phyloP scores from a whole-genome alignment of 2,797 vertebrate species.

The Luscinia luscinia region DNA sequence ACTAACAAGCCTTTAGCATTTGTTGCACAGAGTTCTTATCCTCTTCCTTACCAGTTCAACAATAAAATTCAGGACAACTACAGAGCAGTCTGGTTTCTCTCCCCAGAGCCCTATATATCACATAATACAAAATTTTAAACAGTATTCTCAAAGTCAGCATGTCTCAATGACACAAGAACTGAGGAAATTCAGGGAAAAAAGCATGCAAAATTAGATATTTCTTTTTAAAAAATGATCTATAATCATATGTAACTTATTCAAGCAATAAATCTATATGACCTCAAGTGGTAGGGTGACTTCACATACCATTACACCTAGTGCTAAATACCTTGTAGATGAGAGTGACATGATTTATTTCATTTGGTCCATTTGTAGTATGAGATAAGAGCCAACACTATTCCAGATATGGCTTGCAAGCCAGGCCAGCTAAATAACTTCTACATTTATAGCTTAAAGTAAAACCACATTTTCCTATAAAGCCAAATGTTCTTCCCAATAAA shows the following conservation, averaged over 20 bases:
- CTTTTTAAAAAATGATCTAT: neutral
- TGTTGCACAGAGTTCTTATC: neutral
- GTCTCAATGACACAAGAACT: neutral
- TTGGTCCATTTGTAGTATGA: neutral
- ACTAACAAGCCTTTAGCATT: neutral
- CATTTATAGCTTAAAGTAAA: constrained; percentile 27
- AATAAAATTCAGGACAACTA: neutral
- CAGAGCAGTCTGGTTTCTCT: neutral
- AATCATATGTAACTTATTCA: neutral
- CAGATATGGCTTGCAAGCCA: neutral
- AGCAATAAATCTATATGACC: neutral
- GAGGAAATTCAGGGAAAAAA: neutral
- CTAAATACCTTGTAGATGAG: neutral
- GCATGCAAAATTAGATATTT: neutral
- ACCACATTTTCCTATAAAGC: neutral
- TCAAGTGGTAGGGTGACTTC: neutral
- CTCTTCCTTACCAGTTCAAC: neutral
- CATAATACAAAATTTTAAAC: neutral
- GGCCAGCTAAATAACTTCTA: neutral
- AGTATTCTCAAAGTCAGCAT: neutral
- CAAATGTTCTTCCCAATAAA: constrained; percentile 4
- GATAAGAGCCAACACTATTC: neutral
- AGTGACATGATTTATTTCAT: neutral
- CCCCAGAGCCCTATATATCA: neutral
- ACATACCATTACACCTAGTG: neutral